These are phyloP conservation scores for Bothrops jararaca DNA, from an alignment of 2,113 vertebrate genomes.

Conservation along the genomic window DNA sequence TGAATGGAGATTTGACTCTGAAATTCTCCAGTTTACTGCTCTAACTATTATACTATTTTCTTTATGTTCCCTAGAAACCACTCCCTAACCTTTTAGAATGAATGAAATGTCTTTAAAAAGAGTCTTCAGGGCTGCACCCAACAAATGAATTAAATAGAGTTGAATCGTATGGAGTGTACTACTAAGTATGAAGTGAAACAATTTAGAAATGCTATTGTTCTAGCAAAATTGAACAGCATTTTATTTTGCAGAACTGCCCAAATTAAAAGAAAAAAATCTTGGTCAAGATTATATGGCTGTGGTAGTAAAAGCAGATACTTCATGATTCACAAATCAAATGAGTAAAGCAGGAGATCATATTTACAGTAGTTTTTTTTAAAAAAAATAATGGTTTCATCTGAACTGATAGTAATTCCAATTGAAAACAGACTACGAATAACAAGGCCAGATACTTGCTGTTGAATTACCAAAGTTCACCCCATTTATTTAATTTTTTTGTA, in stretches of 20 bases:
- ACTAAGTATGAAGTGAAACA: conserved; percentile 12
- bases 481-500: not conserved
- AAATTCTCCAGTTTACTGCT: not conserved
- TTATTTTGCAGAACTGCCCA: conserved; percentile 41
- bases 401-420: not conserved
- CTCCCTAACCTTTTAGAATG: not conserved
- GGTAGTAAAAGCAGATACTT: conserved; percentile 11
- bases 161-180: conserved; percentile 23
- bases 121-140: not conserved
- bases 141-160: conserved; percentile 41
- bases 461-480: not conserved
- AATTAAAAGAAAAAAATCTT: conserved; percentile 33
- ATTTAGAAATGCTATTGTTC: conserved; percentile 35
- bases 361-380: not conserved
- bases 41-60: not conserved
- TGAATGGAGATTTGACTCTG: not conserved
- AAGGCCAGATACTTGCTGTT: not conserved
- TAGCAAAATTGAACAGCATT: conserved; percentile 33
- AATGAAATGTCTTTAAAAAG: not conserved
- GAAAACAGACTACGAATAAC: not conserved
- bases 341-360: conserved; percentile 37
- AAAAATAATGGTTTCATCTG: not conserved
- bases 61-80: not conserved
- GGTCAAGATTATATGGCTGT: conserved; percentile 22
- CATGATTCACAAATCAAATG: conserved; percentile 4